A percentile compares a stretch with the other conserved stretches of the same genome.
Conservation (phyloP, 2,113 vertebrate genomes). For the Corythoichthys haematopterus region DNA sequence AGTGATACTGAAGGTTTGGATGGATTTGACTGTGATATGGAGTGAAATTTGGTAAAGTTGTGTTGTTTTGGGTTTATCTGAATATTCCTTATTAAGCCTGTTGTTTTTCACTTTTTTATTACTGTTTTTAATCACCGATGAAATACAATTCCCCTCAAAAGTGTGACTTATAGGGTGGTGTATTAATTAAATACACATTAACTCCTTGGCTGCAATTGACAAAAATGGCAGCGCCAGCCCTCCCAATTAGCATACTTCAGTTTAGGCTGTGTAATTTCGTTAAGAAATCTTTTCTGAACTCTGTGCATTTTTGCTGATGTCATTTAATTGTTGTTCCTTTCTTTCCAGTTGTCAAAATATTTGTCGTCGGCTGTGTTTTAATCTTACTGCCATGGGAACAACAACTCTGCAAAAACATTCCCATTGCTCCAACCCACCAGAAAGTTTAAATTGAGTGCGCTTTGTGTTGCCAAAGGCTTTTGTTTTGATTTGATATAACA, state of each 20-base stretch:
- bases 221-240: too few species aligned
- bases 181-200: too few species aligned
- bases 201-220: too few species aligned
- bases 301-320: not conserved
- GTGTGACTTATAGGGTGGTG: too few species aligned
- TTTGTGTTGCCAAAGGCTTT: slow-evolving; percentile 19
- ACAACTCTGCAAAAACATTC: slow-evolving; percentile 30
- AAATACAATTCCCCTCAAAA: too few species aligned
- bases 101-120: too few species aligned
- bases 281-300: not conserved
- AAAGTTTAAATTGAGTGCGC: slow-evolving; percentile 15
- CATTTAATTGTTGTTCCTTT: not conserved
- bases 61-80: too few species aligned
- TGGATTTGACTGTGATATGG: too few species aligned
- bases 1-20: too few species aligned
- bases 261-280: not conserved
- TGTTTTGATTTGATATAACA: slow-evolving; percentile 26
- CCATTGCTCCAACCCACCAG: slow-evolving; percentile 7
- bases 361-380: slow-evolving; percentile 7
- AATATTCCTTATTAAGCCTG: too few species aligned
- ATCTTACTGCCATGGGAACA: slow-evolving; percentile 42
- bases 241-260: not conserved
- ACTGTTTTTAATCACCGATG: too few species aligned
- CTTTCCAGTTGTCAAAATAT: not conserved
- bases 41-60: too few species aligned